Percentiles rank a stretch among this genome's conserved stretches.
Conservation (phyloP, 1,140 invertebrate species). For the Drosophila orena region DNA sequence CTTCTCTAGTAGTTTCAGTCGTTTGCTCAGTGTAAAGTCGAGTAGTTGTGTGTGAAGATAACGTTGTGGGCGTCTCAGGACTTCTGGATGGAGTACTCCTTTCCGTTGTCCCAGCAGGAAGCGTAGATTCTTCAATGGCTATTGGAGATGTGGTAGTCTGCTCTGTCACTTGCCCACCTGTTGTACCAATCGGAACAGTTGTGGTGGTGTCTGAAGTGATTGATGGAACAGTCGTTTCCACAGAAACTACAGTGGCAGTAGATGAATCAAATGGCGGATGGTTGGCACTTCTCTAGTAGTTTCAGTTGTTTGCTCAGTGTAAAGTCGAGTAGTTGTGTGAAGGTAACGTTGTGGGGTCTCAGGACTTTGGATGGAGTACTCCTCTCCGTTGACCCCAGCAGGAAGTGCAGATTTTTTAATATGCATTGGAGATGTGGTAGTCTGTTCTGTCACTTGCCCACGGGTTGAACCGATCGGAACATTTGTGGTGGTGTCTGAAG, state of each 20-base stretch:
- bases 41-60: too few relatives aligned
- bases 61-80: too few relatives aligned
- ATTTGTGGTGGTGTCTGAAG: not conserved
- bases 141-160: too few relatives aligned
- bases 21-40: too few relatives aligned
- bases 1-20: too few relatives aligned
- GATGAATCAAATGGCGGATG: not conserved
- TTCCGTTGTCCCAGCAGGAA: not conserved
- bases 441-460: not conserved
- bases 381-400: not conserved
- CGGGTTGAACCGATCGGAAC: not conserved
- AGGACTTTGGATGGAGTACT: not conserved
- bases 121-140: not conserved
- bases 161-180: not conserved
- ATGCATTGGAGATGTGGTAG: not conserved
- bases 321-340: not conserved
- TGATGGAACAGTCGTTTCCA: not conserved
- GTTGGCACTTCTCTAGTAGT: too few relatives aligned
- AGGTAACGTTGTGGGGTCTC: not conserved
- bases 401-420: not conserved
- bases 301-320: not conserved
- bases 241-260: too few relatives aligned
- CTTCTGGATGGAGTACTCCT: too few relatives aligned
- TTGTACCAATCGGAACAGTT: constrained; percentile 1
- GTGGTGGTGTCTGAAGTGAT: not conserved